Evolutionary conservation across 2,888 invertebrate species (phyloP), one percentile per base, ranked within the genome.

Genomic region (Adela reaumurella): DNA sequence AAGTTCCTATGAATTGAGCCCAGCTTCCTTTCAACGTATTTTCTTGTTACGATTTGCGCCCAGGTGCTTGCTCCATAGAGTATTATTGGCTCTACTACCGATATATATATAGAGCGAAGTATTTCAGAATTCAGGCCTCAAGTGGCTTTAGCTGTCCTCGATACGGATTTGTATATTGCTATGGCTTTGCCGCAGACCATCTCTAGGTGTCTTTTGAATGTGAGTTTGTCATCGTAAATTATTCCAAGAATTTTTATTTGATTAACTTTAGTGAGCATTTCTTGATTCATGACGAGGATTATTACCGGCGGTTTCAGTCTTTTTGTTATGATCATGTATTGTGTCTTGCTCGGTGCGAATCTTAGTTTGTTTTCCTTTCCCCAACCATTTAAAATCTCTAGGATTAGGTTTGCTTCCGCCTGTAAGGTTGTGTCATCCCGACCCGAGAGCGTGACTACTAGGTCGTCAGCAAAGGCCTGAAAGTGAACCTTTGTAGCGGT

Each of bases 191-290:
- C 8, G 24, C 5, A 6, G 4, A 6, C 5, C 5, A 24, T 4
- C 5, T 4, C 8, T 24, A 24, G 5, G 24, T 24, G 24, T 3
- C 17, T 1, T 17, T 47, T 49, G 19, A 51, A 51, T 5, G 46
- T 49, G n/a, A 52, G 44, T 11, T 46, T 46, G 5, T 24, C 8
- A 24, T 54, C 54, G 1, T 51, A 46, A 3, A 35, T 50, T 14
- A 54, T 47, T 2, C 52, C 52, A 11, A 53, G 43, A 1, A 53
- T 41, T 45, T 50, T 52, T 2, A 53, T 46, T 14, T 51, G 43
- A 3, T 20, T 11, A 2, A 19, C 19, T 28, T 49, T 14, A 1
- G 17, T 17, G 18, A 46, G n/a, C n/a, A n/a, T n/a, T n/a, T n/a
- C n/a, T n/a, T n/a, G n/a, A n/a, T n/a, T n/a, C n/a, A n/a, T n/a